These are phyloP conservation scores for Prosapia bicincta DNA, from an alignment of 2,888 invertebrate genomes.

Conservation along the genomic window DNA sequence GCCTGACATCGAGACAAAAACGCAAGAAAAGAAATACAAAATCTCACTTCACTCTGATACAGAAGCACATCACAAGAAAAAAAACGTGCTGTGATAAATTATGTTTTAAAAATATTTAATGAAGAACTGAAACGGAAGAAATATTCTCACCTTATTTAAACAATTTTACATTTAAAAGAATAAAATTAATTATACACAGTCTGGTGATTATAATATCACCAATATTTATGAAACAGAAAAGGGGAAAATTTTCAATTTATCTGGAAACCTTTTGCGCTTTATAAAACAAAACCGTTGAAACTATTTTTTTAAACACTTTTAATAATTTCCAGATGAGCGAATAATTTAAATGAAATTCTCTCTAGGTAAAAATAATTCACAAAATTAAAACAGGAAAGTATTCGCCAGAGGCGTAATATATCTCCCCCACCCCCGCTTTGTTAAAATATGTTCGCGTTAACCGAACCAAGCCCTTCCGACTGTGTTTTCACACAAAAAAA, in stretches of 20 bases:
- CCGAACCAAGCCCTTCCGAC: neutral
- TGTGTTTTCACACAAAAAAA: slow-evolving; percentile 19
- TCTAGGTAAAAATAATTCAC: slow-evolving; percentile 27
- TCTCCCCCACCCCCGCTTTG: slow-evolving; percentile 12
- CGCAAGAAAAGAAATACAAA: no score
- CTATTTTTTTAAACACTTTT: slow-evolving; percentile 8
- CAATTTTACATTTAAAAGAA: neutral
- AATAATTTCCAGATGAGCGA: slow-evolving; percentile 23
- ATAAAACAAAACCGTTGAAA: neutral
- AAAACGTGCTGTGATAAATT: no score
- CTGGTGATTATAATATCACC: neutral
- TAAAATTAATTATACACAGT: neutral
- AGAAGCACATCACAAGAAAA: no score
- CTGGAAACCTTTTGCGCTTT: neutral
- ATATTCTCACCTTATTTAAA: neutral
- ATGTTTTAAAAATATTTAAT: no score
- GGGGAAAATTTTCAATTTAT: neutral
- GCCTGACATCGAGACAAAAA: no score
- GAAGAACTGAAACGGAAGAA: neutral
- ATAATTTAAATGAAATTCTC: slow-evolving; percentile 10
- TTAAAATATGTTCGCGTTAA: slow-evolving; percentile 18
- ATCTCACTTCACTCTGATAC: no score
- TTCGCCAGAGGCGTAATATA: slow-evolving; percentile 11
- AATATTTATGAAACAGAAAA: neutral
- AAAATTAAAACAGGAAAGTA: slow-evolving; percentile 27